These are phyloP conservation scores for Bombus impatiens DNA, from an alignment of 1,140 invertebrate genomes.

Conservation along the genomic window DNA sequence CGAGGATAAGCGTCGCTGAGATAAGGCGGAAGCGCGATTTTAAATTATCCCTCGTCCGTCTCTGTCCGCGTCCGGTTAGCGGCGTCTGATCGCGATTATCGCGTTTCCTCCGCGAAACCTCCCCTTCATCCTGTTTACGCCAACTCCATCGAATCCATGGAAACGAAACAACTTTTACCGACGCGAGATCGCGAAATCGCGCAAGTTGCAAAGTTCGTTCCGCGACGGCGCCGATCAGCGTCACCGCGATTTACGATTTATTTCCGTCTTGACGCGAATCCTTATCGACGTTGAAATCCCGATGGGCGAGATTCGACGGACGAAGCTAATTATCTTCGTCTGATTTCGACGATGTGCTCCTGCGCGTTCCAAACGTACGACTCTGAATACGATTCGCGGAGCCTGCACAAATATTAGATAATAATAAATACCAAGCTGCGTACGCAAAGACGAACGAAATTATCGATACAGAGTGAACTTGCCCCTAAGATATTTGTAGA, in stretches of 20 bases:
- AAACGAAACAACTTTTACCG: not conserved
- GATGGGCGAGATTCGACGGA: no score
- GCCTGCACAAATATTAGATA: no score
- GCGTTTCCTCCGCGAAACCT: not conserved
- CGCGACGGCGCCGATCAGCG: not conserved
- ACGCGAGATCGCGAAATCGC: not conserved
- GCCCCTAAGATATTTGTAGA: no score
- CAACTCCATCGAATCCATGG: not conserved
- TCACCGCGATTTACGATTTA: constrained; percentile 49
- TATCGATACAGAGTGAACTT: no score
- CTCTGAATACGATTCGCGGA: no score
- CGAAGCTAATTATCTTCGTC: not conserved
- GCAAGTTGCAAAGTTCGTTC: not conserved
- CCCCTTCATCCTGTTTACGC: not conserved
- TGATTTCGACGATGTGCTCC: no score
- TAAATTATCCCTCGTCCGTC: constrained; percentile 55
- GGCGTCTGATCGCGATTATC: constrained; percentile 58
- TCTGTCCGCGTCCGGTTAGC: constrained; percentile 33
- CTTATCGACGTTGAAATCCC: not conserved
- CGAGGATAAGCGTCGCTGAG: not conserved
- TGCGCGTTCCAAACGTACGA: no score
- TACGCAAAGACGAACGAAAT: no score
- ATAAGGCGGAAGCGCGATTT: constrained; percentile 53
- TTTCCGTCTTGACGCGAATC: constrained; percentile 48
- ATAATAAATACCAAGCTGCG: no score